Percentiles rank a stretch among this genome's conserved stretches.
Evolutionary conservation across 2,888 invertebrate species (phyloP).

Genomic region (Barypeithes pellucidus): DNA sequence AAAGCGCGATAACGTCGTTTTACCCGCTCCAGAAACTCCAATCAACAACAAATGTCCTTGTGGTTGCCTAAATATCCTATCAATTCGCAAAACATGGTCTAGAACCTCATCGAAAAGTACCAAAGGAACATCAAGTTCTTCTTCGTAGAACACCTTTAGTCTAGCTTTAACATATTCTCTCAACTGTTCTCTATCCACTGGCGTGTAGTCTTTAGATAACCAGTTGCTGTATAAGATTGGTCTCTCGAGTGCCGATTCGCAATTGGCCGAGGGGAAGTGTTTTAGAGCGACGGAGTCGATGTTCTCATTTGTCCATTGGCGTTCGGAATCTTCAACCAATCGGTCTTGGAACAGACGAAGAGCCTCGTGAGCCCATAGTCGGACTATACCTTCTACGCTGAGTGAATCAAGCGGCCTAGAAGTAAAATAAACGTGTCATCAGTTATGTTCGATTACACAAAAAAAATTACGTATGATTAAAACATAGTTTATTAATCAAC

Average conservation of each 20-base stretch:
- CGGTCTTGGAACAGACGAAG: conserved; percentile 97
- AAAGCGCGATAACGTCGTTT: conserved; percentile 98
- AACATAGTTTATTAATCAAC: too few species aligned
- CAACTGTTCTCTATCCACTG: conserved; percentile 95
- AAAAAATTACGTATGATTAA: too few species aligned
- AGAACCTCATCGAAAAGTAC: conserved; percentile 99
- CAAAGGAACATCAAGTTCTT: conserved; percentile 97
- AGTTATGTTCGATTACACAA: too few species aligned
- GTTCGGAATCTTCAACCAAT: conserved; percentile 94
- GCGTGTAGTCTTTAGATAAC: conserved; percentile 98
- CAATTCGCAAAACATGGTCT: conserved; percentile 98
- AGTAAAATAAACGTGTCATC: not conserved
- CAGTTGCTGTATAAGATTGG: conserved; percentile 99
- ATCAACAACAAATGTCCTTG: conserved; percentile 98
- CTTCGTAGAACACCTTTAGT: conserved; percentile 98
- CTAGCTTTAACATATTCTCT: conserved; percentile 98
- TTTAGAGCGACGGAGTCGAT: conserved; percentile 93
- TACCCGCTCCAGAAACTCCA: conserved; percentile 99
- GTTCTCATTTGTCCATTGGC: conserved; percentile 98
- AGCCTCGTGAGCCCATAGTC: conserved; percentile 99
- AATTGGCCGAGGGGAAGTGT: conserved; percentile 86
- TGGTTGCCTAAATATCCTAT: conserved; percentile 98
- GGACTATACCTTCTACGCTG: conserved; percentile 93
- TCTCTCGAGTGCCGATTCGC: conserved; percentile 87
- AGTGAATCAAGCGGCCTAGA: conserved; percentile 90